Evolutionary conservation across 1,140 invertebrate species (phyloP), one percentile per base, ranked within the genome.

Genomic region (Oncopeltus fasciatus): DNA sequence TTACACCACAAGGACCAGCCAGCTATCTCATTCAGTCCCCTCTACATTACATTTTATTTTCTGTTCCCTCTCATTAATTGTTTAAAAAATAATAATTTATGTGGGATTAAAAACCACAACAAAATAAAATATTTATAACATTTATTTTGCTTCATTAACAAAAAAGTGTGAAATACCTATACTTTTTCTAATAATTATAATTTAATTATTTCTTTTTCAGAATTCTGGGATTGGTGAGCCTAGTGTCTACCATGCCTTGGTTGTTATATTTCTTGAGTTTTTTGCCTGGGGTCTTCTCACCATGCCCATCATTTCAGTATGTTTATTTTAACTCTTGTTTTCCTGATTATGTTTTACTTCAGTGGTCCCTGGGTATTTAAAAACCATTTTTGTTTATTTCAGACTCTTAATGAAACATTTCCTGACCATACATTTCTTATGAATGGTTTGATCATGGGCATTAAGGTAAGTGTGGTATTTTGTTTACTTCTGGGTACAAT

Each of bases 211-310:
- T 68, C 68, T 65, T 70, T 72, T 66, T 68, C 77, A 85, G 83
- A 81, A 80, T 71, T 92, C 89, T 66, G 91, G 91, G 66, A 84
- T 94, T 70, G 91, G 91, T 65, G 88, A 93, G 72, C 91, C 95
- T 59, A 94, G 89, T 71, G 86, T 99, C 43, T 95, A 95, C 76
- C 96, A 99, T 84, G 96, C 95, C 51, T 78, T 99, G 71, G 86
- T 99, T 68, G 92, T 99, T 68, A 99, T 99, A 76, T 99, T 99
- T 78, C 80, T 99, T 74, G 96, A 99, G 79, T 99, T 98, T 79
- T 99, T 99, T 77, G 91, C 95, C 61, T 99, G 96, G 95, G 96
- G 96, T 60, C 80, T 99, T 65, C 81, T 99, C 49, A 99, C 95
- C 44, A 93, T 95, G 80, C 96, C 96, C 53, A 90, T 98, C 72